phyloP scores from a whole-genome alignment of 1,140 invertebrate species.

The Nasonia longicornis region DNA sequence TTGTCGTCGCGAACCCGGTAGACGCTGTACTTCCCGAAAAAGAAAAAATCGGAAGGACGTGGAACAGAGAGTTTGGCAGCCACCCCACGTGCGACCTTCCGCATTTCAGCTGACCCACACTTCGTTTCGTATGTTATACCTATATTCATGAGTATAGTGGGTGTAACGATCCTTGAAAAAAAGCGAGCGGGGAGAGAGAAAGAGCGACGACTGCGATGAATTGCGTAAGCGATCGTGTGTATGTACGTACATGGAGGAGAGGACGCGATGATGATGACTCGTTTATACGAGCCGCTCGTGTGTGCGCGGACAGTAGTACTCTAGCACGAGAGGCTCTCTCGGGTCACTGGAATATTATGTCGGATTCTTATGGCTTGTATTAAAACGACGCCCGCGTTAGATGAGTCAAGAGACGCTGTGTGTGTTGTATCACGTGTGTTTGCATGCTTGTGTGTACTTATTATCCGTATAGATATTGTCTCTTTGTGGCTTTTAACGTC shows the following conservation, averaged over 20 bases:
- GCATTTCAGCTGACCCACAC: background rate
- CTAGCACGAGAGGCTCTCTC: background rate
- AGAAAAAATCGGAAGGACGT: background rate
- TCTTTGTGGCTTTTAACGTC: background rate
- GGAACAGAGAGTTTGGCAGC: background rate
- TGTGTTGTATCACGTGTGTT: too few species aligned
- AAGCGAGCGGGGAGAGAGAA: background rate
- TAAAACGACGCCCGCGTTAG: background rate
- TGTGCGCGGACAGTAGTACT: background rate
- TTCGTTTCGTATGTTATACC: background rate
- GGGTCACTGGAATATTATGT: constrained; percentile 1
- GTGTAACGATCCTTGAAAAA: background rate
- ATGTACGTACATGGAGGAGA: background rate
- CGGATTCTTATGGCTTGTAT: background rate
- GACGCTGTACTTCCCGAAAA: background rate
- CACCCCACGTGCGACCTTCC: background rate
- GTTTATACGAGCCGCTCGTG: background rate
- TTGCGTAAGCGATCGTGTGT: background rate
- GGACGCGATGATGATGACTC: background rate
- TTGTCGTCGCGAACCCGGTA: too few species aligned
- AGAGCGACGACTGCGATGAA: background rate
- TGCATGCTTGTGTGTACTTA: too few species aligned
- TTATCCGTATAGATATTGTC: background rate
- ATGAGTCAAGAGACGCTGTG: background rate
- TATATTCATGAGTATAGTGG: background rate